phyloP scores from a whole-genome alignment of 2,113 vertebrate genomes.

The Eulemur rufifrons region DNA sequence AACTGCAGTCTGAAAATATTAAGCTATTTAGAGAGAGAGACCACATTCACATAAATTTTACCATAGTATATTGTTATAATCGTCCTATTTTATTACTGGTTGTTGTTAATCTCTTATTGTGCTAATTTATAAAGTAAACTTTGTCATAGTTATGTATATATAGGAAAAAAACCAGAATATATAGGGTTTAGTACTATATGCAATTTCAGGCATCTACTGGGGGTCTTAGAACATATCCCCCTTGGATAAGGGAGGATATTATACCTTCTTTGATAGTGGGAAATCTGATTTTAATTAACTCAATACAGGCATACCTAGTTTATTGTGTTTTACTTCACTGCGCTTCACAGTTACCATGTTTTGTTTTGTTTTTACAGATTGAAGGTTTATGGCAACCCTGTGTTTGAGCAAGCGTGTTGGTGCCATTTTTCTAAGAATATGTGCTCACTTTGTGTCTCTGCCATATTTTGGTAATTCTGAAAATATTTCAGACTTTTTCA shows the following conservation, averaged over 20 bases:
- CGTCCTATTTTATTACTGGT: background rate
- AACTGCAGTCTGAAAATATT: background rate
- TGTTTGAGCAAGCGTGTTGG: background rate
- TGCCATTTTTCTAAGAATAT: background rate
- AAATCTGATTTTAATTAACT: constrained; percentile 1
- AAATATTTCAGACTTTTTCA: background rate
- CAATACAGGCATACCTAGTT: background rate
- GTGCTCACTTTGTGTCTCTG: background rate
- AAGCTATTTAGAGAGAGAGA: background rate
- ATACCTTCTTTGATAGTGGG: background rate
- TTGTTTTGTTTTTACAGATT: background rate
- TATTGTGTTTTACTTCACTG: background rate
- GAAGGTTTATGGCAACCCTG: background rate
- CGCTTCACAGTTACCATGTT: background rate
- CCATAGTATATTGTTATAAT: background rate
- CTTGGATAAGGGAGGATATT: background rate
- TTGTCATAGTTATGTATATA: background rate
- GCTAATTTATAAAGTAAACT: background rate
- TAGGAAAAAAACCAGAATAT: background rate
- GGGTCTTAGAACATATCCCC: background rate
- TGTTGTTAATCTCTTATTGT: background rate
- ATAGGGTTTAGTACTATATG: background rate
- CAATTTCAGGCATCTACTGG: background rate
- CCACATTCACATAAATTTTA: background rate
- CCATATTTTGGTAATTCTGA: background rate